Evolutionary conservation across 2,888 invertebrate genomes (phyloP).

Genomic region (Hirtodrosophila cameraria): DNA sequence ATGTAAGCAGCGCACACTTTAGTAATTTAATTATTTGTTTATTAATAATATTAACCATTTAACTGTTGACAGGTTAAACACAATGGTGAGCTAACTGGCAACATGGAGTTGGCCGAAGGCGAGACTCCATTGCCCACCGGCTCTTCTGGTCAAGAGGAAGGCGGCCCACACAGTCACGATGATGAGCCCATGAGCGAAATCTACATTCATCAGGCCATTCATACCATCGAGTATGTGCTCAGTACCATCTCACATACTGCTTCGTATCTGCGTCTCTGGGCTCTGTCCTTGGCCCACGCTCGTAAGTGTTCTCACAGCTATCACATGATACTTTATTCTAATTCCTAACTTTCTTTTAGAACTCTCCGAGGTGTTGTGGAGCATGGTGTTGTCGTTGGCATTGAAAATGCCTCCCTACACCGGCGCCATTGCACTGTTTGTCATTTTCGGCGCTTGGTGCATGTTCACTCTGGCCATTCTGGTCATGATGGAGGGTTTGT

Average conservation of each 20-base stretch:
- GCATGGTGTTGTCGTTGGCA: conserved; percentile 93
- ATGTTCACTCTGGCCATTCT: conserved; percentile 96
- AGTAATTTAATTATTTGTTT: neutral
- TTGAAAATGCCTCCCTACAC: conserved; percentile 87
- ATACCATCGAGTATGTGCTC: conserved; percentile 97
- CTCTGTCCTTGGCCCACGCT: conserved; percentile 96
- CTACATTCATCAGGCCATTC: conserved; percentile 96
- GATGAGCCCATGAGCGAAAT: conserved; percentile 92
- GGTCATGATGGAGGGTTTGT: conserved; percentile 99
- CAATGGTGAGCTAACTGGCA: conserved; percentile 88
- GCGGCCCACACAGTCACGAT: conserved; percentile 82
- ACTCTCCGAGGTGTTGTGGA: conserved; percentile 95
- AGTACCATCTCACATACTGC: conserved; percentile 98
- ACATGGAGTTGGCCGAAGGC: conserved; percentile 87
- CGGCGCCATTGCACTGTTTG: conserved; percentile 91
- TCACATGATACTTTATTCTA: neutral
- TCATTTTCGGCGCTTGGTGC: conserved; percentile 95
- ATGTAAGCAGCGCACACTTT: conserved; percentile 57
- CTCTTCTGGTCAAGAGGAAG: conserved; percentile 49
- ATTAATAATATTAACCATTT: neutral
- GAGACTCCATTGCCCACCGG: conserved; percentile 72
- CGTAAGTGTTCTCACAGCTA: conserved; percentile 86
- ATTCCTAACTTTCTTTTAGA: conserved; percentile 85
- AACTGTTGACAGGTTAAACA: conserved; percentile 66
- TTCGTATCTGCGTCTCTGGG: conserved; percentile 97